Conservation (phyloP, 2,888 invertebrate species). For the Pristionchus entomophagus region DNA sequence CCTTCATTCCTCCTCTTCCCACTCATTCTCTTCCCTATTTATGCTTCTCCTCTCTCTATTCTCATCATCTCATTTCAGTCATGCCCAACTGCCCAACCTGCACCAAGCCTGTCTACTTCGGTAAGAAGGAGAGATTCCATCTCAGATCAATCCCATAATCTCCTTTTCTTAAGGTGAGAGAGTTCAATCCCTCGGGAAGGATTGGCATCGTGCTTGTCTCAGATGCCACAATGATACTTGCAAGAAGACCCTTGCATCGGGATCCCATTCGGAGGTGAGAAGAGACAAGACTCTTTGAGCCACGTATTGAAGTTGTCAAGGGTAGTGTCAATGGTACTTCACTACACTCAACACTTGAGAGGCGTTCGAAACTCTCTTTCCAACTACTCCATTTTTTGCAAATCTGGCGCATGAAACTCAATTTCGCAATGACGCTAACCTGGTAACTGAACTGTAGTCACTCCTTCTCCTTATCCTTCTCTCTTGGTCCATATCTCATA, state of each 20-base stretch:
- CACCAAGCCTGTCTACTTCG: slow-evolving; percentile 53
- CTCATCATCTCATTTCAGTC: slow-evolving; percentile 21
- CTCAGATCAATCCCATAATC: slow-evolving; percentile 39
- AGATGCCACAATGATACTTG: slow-evolving; percentile 82
- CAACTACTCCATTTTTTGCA: neutral
- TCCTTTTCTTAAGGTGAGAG: slow-evolving; percentile 81
- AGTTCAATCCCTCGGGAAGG: slow-evolving; percentile 83
- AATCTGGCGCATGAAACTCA: too few species aligned
- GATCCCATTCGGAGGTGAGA: slow-evolving; percentile 80
- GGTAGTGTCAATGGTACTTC: neutral
- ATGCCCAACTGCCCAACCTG: slow-evolving; percentile 53
- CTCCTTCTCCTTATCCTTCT: neutral
- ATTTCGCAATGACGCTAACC: neutral
- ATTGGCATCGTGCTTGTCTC: slow-evolving; percentile 83
- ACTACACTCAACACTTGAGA: neutral
- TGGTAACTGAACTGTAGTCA: neutral
- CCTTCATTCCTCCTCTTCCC: slow-evolving; percentile 8
- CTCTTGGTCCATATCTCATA: neutral
- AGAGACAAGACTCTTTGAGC: neutral
- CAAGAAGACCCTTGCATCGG: slow-evolving; percentile 83
- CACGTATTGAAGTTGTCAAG: too few species aligned
- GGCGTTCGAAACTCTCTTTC: neutral
- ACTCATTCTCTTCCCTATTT: neutral
- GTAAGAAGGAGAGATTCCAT: slow-evolving; percentile 37
- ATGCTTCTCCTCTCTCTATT: neutral